Evolutionary conservation across 2,888 invertebrate genomes (phyloP), one percentile per base, ranked within the genome.

Genomic region (Heliconius sara): DNA sequence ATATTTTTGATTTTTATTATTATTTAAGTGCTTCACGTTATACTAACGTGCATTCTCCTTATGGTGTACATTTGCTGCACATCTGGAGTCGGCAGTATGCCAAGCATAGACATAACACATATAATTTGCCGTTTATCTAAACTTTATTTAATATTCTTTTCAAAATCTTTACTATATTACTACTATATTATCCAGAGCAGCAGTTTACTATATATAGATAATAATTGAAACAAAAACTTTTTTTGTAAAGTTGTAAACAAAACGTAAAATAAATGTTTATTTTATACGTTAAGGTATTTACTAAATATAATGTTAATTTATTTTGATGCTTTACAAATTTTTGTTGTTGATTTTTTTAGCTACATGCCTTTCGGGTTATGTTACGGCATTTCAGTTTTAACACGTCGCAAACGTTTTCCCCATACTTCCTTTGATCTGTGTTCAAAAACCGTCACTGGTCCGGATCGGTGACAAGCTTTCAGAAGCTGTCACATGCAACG

Each of bases 71-170:
- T 60, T 19, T 43, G 27, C 65, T 63, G 75, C 63, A 75, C 75
- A 75, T 75, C 75, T 75, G 75, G 75, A 65, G 75, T 43, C 63
- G 75, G 75, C 75, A 65, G 43, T 47, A n/a, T 75, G 75, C 75
- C 75, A 75, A 75, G 34, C 65, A 43, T 75, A 25, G 43, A 75
- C 47, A 75, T 65, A 65, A 47, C 39, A 25, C 65, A 47, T 65
- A 75, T 75, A 65, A 75, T 75, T 75, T 65, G 39, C 19, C 63
- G 43, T 65, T 22, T 47, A 63, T 65, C 19, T 65, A 47, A n/a
- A 9, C 39, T 65, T 47, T 47, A 52, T 30, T 52, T 47, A 19
- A 72, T 57, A 57, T 57, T 72, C 2, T 25, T 43, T 25, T 43
- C 16, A 39, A 25, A 39, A 43, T 70, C 3, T n/a, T 43, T 25